phyloP scores from a whole-genome alignment of 2,888 invertebrate genomes.

The Macrophya alboannulata region DNA sequence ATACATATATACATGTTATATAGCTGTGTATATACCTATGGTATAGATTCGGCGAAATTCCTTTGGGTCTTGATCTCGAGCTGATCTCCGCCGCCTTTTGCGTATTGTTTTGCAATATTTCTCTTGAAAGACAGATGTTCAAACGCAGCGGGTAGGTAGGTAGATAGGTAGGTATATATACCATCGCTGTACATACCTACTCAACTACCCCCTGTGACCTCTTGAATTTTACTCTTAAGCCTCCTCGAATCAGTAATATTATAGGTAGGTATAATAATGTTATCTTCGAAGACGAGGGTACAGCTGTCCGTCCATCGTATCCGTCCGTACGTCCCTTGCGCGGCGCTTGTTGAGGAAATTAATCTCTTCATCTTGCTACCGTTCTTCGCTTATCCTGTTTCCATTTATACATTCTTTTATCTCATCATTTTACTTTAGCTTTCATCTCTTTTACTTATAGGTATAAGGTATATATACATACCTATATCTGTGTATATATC shows the following conservation, averaged over 20 bases:
- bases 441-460: conserved; percentile 20
- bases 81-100: neutral
- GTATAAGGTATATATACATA: neutral
- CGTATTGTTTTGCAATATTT: neutral
- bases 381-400: conserved; percentile 6
- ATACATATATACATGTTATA: neutral
- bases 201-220: neutral
- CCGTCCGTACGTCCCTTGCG: neutral
- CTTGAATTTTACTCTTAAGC: neutral
- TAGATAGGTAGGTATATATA: too few relatives aligned
- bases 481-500: neutral
- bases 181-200: neutral
- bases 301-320: too few relatives aligned
- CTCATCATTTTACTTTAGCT: conserved; percentile 30
- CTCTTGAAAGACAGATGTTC: neutral
- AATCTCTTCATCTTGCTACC: conserved; percentile 24
- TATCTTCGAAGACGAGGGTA: neutral
- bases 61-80: conserved; percentile 22
- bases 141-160: neutral
- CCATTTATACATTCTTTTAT: conserved; percentile 18
- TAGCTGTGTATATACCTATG: too few relatives aligned
- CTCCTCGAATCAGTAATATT: neutral
- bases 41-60: conserved; percentile 8
- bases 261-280: neutral
- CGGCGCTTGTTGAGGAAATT: neutral